Evolutionary conservation across 2,113 vertebrate species (phyloP), one percentile per base, ranked within the genome.

Genomic region (Pollachius pollachius): DNA sequence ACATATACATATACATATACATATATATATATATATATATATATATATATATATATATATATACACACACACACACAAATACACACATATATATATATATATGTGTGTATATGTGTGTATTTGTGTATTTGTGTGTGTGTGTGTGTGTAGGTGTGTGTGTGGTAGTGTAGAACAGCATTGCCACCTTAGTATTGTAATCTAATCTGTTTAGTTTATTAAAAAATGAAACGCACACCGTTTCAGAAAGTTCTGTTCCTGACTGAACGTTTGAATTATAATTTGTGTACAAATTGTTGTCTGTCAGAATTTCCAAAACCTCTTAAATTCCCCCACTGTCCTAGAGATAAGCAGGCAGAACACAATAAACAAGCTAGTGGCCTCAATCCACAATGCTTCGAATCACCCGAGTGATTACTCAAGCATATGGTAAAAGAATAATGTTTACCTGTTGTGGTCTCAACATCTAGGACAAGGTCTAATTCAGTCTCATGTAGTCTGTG

Each of bases 391-490:
- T 68, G 77, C 54, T 67, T 52, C 37, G 74, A 71, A 82, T 73
- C 68, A 77, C 71, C 65, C 76, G 74, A 85, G 67, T 74, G 73
- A 75, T 63, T 67, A 69, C 65, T 77, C 81, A 84, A 88, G 74
- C 77, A 87, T 85, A 80, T 77, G 81, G 81, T 52, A 17, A 41
- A 66, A 84, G 83, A 48, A 48, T 11, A 48, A 9, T 12, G 12
- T 9, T 48, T 48, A 1, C 77, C 84, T 87, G 81, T 86, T 86
- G 76, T 75, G 68, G 64, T 60, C 70, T 68, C 21, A 64, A 82
- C 86, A 88, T 86, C 79, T 84, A 87, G 87, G 87, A 87, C 86
- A 82, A 77, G 75, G 75, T 84, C 76, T 85, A 86, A 88, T 80
- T 87, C 73, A 64, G 62, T 73, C 71, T 70, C 77, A 64, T 86